Percentiles rank a stretch among this genome's conserved stretches.
These are phyloP conservation scores for Cuculus canorus DNA, from an alignment of 2,797 vertebrate species.

Conservation along the genomic window DNA sequence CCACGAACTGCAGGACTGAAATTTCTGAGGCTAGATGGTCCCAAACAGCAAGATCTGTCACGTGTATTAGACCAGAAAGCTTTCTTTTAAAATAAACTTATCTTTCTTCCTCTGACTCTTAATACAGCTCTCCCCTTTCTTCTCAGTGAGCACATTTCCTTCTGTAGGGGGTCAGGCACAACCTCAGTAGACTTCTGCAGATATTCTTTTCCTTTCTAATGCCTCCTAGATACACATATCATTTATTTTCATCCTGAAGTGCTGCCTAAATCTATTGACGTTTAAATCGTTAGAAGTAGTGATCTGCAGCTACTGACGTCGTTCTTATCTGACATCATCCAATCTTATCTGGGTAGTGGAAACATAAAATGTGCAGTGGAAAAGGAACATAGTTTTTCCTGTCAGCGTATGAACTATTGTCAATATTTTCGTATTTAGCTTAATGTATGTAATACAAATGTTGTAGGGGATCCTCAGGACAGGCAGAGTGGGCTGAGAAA, in stretches of 20 bases:
- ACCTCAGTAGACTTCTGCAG: background rate
- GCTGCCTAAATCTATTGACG: background rate
- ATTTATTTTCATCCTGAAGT: background rate
- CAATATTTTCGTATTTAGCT: background rate
- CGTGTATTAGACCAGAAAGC: background rate
- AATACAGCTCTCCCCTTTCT: background rate
- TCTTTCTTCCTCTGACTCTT: background rate
- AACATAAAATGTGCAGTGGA: background rate
- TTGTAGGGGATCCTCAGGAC: background rate
- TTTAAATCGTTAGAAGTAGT: background rate
- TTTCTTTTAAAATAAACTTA: background rate
- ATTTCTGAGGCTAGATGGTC: background rate
- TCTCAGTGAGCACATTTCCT: background rate
- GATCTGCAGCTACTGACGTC: background rate
- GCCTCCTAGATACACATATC: background rate
- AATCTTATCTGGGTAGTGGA: background rate
- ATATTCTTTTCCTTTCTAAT: background rate
- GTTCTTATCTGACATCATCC: background rate
- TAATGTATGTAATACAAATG: background rate
- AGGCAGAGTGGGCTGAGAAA: background rate
- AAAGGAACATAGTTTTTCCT: background rate
- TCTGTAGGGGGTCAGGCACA: background rate
- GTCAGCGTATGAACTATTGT: background rate
- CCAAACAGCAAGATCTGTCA: background rate
- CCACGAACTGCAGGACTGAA: background rate